Conservation (phyloP, 37 sponge, comb jelly and placozoan species). For the Halichondria panicea region DNA sequence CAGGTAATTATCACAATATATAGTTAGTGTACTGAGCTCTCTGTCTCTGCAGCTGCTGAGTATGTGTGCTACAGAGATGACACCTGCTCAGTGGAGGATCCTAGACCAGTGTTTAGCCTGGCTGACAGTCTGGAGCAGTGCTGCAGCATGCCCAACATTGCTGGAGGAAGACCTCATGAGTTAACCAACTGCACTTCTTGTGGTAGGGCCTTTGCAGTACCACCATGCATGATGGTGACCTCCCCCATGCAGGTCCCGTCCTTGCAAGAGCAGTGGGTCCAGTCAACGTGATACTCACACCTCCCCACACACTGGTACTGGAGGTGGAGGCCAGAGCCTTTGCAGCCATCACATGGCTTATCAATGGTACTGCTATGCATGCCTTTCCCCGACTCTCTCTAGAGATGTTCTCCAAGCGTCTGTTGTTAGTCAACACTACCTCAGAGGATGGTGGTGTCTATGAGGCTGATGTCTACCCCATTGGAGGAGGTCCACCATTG, state of each 20-base stretch:
- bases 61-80: neutral
- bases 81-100: neutral
- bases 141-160: too few species aligned
- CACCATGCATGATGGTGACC: too few species aligned
- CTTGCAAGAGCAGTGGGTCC: neutral
- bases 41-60: neutral
- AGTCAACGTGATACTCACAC: neutral
- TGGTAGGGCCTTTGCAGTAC: too few species aligned
- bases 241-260: slow-evolving; percentile 25
- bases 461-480: slow-evolving; percentile 31
- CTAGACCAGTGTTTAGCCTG: slow-evolving; percentile 17
- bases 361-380: slow-evolving; percentile 27
- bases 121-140: too few species aligned
- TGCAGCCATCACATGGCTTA: slow-evolving; percentile 19
- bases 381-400: slow-evolving; percentile 5
- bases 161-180: too few species aligned
- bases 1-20: too few species aligned
- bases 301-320: slow-evolving; percentile 11
- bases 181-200: too few species aligned
- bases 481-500: neutral
- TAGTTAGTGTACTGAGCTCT: neutral
- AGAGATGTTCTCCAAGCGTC: slow-evolving; percentile 13
- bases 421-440: slow-evolving; percentile 16
- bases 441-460: slow-evolving; percentile 12
- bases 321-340: slow-evolving; percentile 19